Evolutionary conservation across 2,113 vertebrate genomes (phyloP).

Genomic region (Maccullochella peelii): DNA sequence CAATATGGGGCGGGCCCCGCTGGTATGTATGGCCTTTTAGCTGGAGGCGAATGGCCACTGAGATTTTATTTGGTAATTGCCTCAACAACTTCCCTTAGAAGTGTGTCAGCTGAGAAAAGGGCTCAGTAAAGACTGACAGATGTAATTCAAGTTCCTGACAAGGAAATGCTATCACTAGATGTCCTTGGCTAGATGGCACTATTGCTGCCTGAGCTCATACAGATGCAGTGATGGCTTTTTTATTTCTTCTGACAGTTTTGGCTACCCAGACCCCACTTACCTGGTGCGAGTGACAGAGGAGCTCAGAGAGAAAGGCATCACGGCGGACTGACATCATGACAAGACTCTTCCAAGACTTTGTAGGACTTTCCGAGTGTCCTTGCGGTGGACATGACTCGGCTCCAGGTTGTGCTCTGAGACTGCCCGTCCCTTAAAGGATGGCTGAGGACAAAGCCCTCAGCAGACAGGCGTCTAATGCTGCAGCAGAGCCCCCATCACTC

Average conservation of each 20-base stretch:
- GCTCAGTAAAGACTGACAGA: constrained; percentile 12
- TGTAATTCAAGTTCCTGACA: constrained; percentile 38
- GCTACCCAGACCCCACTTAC: constrained; percentile 94
- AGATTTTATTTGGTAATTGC: constrained; percentile 2
- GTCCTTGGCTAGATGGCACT: constrained; percentile 40
- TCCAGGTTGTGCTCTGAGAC: constrained; percentile 60
- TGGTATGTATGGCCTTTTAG: constrained; percentile 82
- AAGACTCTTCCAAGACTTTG: constrained; percentile 63
- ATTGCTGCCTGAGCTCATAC: constrained; percentile 18
- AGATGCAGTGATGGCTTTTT: constrained; percentile 44
- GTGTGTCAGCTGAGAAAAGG: background rate
- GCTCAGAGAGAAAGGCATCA: constrained; percentile 93
- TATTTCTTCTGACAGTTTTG: constrained; percentile 86
- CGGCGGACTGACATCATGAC: constrained; percentile 84
- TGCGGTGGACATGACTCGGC: constrained; percentile 57
- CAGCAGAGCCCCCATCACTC: constrained; percentile 65
- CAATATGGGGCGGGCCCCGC: constrained; percentile 92
- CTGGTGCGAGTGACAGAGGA: constrained; percentile 93
- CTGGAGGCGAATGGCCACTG: background rate
- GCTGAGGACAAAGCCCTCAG: constrained; percentile 62
- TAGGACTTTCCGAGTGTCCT: constrained; percentile 55
- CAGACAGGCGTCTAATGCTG: constrained; percentile 66
- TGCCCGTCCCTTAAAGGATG: constrained; percentile 41
- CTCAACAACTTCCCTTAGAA: background rate
- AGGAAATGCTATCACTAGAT: constrained; percentile 23